Conservation (phyloP, 1,140 invertebrate species). For the Tetramorium parvispinum region DNA sequence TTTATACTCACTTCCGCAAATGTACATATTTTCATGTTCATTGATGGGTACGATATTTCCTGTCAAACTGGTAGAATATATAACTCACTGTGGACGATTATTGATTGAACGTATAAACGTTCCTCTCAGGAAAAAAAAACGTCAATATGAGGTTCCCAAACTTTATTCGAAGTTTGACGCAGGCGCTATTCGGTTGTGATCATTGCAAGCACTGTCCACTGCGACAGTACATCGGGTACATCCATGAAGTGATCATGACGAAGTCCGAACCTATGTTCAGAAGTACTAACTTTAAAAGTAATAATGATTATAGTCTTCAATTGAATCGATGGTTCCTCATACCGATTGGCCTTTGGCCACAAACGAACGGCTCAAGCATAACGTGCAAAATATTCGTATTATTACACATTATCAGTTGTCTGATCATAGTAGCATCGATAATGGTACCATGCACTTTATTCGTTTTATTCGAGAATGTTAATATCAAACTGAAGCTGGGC, state of each 20-base stretch:
- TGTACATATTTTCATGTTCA: not conserved
- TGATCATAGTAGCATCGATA: not conserved
- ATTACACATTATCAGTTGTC: slow-evolving; percentile 7
- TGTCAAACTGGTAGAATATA: not conserved
- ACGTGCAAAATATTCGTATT: not conserved
- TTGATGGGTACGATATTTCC: not conserved
- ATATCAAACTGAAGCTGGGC: slow-evolving; percentile 68
- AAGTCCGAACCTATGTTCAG: not conserved
- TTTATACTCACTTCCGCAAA: not conserved
- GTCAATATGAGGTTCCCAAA: not conserved
- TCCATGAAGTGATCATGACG: not conserved
- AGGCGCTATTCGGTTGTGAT: not conserved
- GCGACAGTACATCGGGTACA: not conserved
- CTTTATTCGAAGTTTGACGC: not conserved
- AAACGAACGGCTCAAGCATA: not conserved
- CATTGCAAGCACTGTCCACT: not conserved
- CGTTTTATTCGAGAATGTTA: slow-evolving; percentile 64
- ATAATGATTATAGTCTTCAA: slow-evolving; percentile 44
- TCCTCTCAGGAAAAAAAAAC: not conserved
- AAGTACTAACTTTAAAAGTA: not conserved
- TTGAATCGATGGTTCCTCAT: slow-evolving; percentile 57
- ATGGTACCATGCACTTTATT: slow-evolving; percentile 28
- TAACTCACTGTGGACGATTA: not conserved
- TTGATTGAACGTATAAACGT: not conserved
- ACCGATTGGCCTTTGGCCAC: slow-evolving; percentile 63